A percentile compares a stretch with the other conserved stretches of the same genome.
Conservation (phyloP, 2,113 vertebrate genomes). For the Notechis scutatus region DNA sequence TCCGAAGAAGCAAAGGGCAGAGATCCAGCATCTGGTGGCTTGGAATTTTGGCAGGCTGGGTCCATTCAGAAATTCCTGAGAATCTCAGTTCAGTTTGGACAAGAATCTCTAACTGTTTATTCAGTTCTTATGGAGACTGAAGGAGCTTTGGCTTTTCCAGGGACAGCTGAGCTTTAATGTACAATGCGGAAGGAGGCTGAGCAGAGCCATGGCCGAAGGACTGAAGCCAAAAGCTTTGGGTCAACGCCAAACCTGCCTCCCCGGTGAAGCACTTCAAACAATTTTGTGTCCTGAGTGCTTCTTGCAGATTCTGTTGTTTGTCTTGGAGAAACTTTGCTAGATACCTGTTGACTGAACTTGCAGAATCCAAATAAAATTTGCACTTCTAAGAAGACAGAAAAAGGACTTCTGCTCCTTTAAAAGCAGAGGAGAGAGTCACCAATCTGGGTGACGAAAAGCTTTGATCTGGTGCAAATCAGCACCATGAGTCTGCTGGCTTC, state of each 20-base stretch:
- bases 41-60: background rate
- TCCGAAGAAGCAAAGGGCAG: background rate
- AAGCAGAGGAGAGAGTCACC: background rate
- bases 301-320: background rate
- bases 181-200: background rate
- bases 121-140: background rate
- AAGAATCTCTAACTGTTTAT: background rate
- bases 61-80: background rate
- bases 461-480: conserved; percentile 44
- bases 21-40: background rate
- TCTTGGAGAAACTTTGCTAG: background rate
- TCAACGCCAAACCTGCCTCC: background rate
- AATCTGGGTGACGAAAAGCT: conserved; percentile 50
- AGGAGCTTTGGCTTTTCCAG: background rate
- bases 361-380: background rate
- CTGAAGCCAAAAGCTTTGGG: background rate
- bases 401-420: background rate
- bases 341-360: background rate
- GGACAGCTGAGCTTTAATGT: background rate
- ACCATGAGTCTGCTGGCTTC: conserved; percentile 1
- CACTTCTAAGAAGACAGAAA: background rate
- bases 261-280: background rate
- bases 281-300: background rate
- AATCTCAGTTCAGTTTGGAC: background rate
- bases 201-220: background rate